Base-by-base conservation (phyloP, 2,113 vertebrate genomes). In the Cephalopholis sonnerati region DNA sequence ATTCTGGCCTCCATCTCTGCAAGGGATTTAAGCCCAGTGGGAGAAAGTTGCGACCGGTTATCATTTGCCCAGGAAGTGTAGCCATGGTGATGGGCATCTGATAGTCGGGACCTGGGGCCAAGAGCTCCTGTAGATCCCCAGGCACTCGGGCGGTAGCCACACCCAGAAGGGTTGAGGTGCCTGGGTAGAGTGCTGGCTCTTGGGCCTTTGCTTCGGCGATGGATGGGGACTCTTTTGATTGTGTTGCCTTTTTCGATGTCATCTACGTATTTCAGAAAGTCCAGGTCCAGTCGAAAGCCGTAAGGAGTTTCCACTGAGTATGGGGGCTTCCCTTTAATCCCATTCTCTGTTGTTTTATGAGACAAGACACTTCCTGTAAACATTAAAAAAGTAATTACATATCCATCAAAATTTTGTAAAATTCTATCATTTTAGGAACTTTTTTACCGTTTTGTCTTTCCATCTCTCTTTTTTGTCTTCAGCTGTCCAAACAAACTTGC, bases 201-300 rank as follows among this genome's bases (percentile, higher is more conserved):
- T 0, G 96, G 94, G 51, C 96, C 96, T 74, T 97, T 99, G 87
- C 95, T 94, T 75, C 96, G 87, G 57, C 98, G 95, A 74, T 97
- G 98, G 87, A 99, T 96, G n/a, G 95, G 96, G 64, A 99, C 94
- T 88, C 97, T 96, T 80, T 95, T 96, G 92, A 99, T 97, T 79
- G 98, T 99, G 93, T 99, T 96, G 18, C 98, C 98, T 87, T 98
- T 99, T 91, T 99, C 98, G 0, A 99, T 99, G 92, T 99, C 98
- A 0, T 99, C 98, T 12, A 99, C 98, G 0, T 99, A 99, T 82
- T 99, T 99, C 17, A 99, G 95, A 90, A 99, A 99, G 89, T 99
- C 98, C 88, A 99, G 92, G 86, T 99, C 98, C 62, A 99, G 79
- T 84, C 94, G 97, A 76, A 98, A 99, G 59, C 98, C 98, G 0